These are phyloP conservation scores for Metalampra italica DNA, from an alignment of 2,888 invertebrate genomes.

Conservation along the genomic window DNA sequence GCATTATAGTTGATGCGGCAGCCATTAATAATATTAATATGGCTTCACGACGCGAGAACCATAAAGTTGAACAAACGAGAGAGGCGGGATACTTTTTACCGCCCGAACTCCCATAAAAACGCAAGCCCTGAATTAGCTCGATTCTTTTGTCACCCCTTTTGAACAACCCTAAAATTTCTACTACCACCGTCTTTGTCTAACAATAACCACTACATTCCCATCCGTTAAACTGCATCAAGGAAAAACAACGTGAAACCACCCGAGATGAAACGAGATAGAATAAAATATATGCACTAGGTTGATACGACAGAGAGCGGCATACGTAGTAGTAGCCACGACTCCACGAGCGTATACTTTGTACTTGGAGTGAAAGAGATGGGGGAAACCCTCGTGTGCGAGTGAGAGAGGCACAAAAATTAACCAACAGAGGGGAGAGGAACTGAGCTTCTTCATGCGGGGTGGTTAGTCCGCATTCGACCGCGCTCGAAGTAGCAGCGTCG, in stretches of 20 bases:
- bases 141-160: conserved; percentile 78
- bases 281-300: conserved; percentile 77
- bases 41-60: conserved; percentile 62
- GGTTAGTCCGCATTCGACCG: conserved; percentile 77
- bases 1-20: conserved; percentile 59
- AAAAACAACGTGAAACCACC: conserved; percentile 76
- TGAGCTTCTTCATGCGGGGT: conserved; percentile 76
- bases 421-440: conserved; percentile 72
- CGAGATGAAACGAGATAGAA: conserved; percentile 78
- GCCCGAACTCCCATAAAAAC: conserved; percentile 73
- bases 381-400: conserved; percentile 59
- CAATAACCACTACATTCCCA: conserved; percentile 78
- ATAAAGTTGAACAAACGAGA: conserved; percentile 76
- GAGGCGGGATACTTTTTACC: conserved; percentile 78
- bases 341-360: conserved; percentile 61
- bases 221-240: conserved; percentile 78
- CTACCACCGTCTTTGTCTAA: conserved; percentile 77
- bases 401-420: conserved; percentile 69
- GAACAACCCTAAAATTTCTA: conserved; percentile 75
- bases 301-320: conserved; percentile 71
- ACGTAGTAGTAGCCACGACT: conserved; percentile 71
- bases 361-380: conserved; percentile 58
- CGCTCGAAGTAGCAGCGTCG: conserved; percentile 58
- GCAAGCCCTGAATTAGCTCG: conserved; percentile 77
- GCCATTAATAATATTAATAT: conserved; percentile 75